A percentile compares a stretch with the other conserved stretches of the same genome.
Conservation (phyloP, 2,797 vertebrate genomes). For the Notoglanidium macrostoma region DNA sequence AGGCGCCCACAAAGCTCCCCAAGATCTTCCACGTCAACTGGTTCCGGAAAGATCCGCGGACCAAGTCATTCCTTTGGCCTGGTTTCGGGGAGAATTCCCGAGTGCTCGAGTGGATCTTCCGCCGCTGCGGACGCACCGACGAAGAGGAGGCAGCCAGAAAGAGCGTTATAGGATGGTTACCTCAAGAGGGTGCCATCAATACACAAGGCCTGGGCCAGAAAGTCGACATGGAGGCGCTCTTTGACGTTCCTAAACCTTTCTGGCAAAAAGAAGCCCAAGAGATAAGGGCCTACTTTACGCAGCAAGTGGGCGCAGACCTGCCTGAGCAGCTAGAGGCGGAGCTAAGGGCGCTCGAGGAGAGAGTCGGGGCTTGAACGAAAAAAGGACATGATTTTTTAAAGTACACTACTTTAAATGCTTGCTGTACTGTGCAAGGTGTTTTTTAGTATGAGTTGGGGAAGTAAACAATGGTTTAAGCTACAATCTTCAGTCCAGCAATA, state of each 20-base stretch:
- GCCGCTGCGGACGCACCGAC: conserved; percentile 77
- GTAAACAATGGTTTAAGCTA: not conserved
- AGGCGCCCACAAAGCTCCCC: conserved; percentile 78
- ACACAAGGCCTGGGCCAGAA: conserved; percentile 72
- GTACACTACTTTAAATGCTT: conserved; percentile 2
- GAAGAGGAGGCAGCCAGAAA: conserved; percentile 76
- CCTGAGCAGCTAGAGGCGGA: conserved; percentile 81
- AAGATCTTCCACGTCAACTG: conserved; percentile 95
- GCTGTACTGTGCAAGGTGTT: not conserved
- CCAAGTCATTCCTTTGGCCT: conserved; percentile 86
- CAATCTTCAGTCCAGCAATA: not conserved
- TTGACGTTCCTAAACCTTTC: conserved; percentile 82
- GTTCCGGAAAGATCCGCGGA: conserved; percentile 81
- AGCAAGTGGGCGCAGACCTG: conserved; percentile 86
- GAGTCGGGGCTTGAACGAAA: conserved; percentile 72
- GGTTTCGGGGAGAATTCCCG: conserved; percentile 91
- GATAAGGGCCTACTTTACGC: conserved; percentile 80
- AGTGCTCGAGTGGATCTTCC: conserved; percentile 91
- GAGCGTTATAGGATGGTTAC: conserved; percentile 82
- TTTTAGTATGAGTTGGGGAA: not conserved
- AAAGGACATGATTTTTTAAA: conserved; percentile 18
- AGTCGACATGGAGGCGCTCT: conserved; percentile 78
- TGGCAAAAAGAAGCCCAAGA: conserved; percentile 86
- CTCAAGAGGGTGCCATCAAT: conserved; percentile 79
- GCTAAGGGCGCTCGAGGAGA: conserved; percentile 79